Percentiles rank a stretch among this genome's conserved stretches.
These are phyloP conservation scores for Semaprochilodus insignis DNA, from an alignment of 2,797 vertebrate genomes.

Conservation along the genomic window DNA sequence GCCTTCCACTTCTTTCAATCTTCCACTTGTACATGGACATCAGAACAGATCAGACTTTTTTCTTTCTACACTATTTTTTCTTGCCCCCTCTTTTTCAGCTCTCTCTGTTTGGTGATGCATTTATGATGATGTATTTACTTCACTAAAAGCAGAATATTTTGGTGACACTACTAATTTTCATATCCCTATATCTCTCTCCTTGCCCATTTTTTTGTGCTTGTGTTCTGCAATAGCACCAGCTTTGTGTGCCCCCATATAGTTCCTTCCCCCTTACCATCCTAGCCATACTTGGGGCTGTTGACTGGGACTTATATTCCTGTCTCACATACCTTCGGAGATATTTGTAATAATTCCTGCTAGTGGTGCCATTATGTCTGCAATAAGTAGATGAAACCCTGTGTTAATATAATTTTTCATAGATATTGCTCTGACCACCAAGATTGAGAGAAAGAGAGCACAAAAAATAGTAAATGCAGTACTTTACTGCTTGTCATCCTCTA, in stretches of 20 bases:
- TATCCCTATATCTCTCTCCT: too few relatives aligned
- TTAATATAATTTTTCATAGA: background rate
- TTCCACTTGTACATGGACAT: too few relatives aligned
- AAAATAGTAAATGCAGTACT: background rate
- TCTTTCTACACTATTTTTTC: background rate
- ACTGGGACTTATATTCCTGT: background rate
- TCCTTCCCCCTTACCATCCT: background rate
- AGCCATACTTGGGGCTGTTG: background rate
- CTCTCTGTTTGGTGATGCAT: too few relatives aligned
- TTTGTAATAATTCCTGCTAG: background rate
- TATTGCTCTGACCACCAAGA: background rate
- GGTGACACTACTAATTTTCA: too few relatives aligned
- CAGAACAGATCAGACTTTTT: background rate
- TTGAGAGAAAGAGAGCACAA: background rate
- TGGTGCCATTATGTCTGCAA: background rate
- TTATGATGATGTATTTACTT: too few relatives aligned
- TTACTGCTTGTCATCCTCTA: background rate
- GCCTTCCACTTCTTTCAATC: background rate
- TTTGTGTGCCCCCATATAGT: background rate
- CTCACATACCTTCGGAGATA: background rate
- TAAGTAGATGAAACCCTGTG: background rate
- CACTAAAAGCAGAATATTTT: too few relatives aligned
- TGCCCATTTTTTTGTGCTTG: too few relatives aligned
- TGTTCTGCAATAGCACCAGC: background rate
- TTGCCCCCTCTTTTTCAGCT: background rate